These are phyloP conservation scores for Myrmecophaga tridactyla DNA, from an alignment of 2,113 vertebrate species.

Conservation along the genomic window DNA sequence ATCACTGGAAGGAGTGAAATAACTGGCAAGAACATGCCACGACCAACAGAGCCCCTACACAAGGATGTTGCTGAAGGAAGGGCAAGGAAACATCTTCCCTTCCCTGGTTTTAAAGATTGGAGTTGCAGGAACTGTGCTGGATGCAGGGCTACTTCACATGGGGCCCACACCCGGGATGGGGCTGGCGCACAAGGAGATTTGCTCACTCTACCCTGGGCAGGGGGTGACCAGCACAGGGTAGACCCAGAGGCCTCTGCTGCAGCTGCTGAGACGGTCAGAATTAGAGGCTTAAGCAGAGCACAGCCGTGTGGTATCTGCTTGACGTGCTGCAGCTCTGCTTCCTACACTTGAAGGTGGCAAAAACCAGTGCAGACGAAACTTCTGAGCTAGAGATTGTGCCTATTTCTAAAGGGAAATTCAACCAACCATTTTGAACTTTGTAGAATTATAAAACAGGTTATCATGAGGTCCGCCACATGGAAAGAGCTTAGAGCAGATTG, in stretches of 20 bases:
- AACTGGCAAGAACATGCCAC: no score
- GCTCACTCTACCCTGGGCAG: not conserved
- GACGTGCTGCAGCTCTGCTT: not conserved
- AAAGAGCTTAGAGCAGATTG: constrained; percentile 75
- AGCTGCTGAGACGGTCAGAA: not conserved
- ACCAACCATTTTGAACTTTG: not conserved
- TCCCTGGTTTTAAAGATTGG: not conserved
- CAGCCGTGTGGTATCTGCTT: not conserved
- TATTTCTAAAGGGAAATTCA: constrained; percentile 11
- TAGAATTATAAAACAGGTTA: not conserved
- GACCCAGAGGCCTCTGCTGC: no score
- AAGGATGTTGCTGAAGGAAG: no score
- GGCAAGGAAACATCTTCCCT: not conserved
- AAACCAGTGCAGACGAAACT: not conserved
- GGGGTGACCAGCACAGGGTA: not conserved
- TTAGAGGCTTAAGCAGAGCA: not conserved
- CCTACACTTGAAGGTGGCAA: not conserved
- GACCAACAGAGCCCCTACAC: no score
- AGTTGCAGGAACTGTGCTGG: not conserved
- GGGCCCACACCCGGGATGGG: not conserved
- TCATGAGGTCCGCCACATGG: constrained; percentile 55
- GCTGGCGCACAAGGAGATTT: not conserved
- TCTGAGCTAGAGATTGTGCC: not conserved
- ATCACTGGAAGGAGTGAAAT: not conserved
- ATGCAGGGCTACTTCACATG: no score